Evolutionary conservation across 2,888 invertebrate genomes (phyloP).

Genomic region (Chaitophorus viminalis): DNA sequence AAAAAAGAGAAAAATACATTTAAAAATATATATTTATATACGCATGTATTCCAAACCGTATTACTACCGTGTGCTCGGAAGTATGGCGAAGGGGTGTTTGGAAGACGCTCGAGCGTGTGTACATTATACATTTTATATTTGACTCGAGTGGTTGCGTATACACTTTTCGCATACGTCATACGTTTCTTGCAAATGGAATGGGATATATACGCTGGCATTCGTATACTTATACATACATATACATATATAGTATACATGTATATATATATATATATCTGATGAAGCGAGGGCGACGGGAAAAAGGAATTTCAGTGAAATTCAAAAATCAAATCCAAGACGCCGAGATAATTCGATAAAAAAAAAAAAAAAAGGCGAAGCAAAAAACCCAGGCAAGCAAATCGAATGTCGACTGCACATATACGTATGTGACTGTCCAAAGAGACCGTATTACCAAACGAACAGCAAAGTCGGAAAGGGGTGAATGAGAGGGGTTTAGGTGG

Average conservation of each 20-base stretch:
- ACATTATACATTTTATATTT: conserved; percentile 57
- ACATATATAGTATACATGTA: no score
- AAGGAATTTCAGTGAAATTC: conserved; percentile 58
- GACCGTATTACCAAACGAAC: conserved; percentile 47
- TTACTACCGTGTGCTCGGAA: conserved; percentile 44
- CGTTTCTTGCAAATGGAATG: conserved; percentile 48
- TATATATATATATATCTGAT: conserved; percentile 30
- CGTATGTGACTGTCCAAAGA: conserved; percentile 56
- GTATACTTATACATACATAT: neutral
- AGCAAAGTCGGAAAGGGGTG: conserved; percentile 11
- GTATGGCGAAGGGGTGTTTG: neutral
- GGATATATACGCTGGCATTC: conserved; percentile 9
- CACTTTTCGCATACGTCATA: conserved; percentile 56
- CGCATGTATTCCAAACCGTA: conserved; percentile 48
- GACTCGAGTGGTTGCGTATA: conserved; percentile 60
- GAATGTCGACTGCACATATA: conserved; percentile 54
- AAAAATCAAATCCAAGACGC: conserved; percentile 61
- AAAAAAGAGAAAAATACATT: conserved; percentile 19
- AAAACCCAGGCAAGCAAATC: conserved; percentile 56
- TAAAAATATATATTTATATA: conserved; percentile 28
- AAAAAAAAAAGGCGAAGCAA: conserved; percentile 31
- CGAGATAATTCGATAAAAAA: conserved; percentile 58
- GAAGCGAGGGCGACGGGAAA: conserved; percentile 27
- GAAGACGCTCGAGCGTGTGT: conserved; percentile 54
- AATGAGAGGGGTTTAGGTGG: neutral